phyloP scores from a whole-genome alignment of 1,140 invertebrate species.

The Tetramorium parvispinum region DNA sequence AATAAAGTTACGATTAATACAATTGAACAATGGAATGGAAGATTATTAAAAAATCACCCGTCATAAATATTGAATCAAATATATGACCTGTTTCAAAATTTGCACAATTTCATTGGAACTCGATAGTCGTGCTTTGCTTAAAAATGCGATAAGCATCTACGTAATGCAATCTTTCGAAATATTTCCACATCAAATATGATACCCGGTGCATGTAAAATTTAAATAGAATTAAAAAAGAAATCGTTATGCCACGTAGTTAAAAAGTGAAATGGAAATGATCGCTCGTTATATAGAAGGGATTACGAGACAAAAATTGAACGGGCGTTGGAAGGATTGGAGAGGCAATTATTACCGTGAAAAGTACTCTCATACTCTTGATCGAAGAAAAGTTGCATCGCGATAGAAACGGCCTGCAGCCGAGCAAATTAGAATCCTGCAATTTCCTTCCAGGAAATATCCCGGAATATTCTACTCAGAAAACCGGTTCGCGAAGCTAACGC shows the following conservation, averaged over 20 bases:
- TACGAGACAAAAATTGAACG: slow-evolving; percentile 32
- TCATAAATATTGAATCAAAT: neutral
- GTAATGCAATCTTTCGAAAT: neutral
- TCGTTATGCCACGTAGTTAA: slow-evolving; percentile 7
- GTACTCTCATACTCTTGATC: slow-evolving; percentile 45
- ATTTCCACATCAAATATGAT: neutral
- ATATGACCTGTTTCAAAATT: neutral
- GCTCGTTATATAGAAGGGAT: slow-evolving; percentile 3
- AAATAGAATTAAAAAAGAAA: slow-evolving; percentile 5
- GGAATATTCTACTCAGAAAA: slow-evolving; percentile 42
- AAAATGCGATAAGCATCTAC: neutral
- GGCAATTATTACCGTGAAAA: slow-evolving; percentile 42
- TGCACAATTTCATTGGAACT: neutral
- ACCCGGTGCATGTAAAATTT: neutral
- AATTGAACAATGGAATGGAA: neutral
- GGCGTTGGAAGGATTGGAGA: slow-evolving; percentile 17
- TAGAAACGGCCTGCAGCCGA: slow-evolving; percentile 28
- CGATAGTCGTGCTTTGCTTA: neutral
- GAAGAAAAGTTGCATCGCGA: slow-evolving; percentile 57
- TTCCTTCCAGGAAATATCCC: slow-evolving; percentile 62
- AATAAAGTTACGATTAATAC: neutral
- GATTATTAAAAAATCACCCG: neutral
- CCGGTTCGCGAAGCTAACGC: slow-evolving; percentile 43
- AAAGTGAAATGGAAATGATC: slow-evolving; percentile 16
- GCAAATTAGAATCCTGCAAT: slow-evolving; percentile 61